Base-by-base conservation (phyloP, 2,888 invertebrate genomes). In the Leptopilina myrica region DNA sequence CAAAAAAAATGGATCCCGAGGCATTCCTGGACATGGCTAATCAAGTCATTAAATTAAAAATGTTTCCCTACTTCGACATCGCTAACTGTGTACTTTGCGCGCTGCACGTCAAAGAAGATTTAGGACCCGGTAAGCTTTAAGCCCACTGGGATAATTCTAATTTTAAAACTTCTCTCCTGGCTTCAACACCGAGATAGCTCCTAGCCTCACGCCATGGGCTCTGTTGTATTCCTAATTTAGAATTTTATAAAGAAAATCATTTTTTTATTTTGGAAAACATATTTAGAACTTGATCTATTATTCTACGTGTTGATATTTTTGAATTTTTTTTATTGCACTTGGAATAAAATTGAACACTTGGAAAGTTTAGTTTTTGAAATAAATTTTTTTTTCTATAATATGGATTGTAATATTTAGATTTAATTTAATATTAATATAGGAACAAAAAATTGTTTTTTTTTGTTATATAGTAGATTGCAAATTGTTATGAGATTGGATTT, bases 1-100 rank as follows among this genome's bases (percentile, higher is more conserved):
- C 7, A 2, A 12, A 9, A 56, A 73, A 73, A 92, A 98, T 98
- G 97, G 98, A 98, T 95, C 97, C 98, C 92, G 98, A 98, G 94
- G 96, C 98, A 84, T 98, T 99, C 93, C 94, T 99, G 91, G 98
- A 99, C 93, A 95, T 99, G 94, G 99, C 99, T 93, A 98, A 98
- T 93, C 97, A 98, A 95, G 98, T 99, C 93, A 98, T 98, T 88
- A 98, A 99, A 93, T 94, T 99, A 87, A 98, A 99, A 94, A 99
- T 99, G 99, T 99, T 97, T 92, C 99, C 99, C 78, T 99, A 98
- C 93, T 99, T 99, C 93, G 99, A 99, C 92, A 96, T 99, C 89
- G 99, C 99, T 87, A 98, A 99, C 93, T 98, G 97, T 92, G 94
- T 98, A 88, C 93, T 99, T 87, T 98, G 98, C 93, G 98, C 98